phyloP scores from a whole-genome alignment of 92 coral and sea anemone genomes.

The Plumapathes pennacea region DNA sequence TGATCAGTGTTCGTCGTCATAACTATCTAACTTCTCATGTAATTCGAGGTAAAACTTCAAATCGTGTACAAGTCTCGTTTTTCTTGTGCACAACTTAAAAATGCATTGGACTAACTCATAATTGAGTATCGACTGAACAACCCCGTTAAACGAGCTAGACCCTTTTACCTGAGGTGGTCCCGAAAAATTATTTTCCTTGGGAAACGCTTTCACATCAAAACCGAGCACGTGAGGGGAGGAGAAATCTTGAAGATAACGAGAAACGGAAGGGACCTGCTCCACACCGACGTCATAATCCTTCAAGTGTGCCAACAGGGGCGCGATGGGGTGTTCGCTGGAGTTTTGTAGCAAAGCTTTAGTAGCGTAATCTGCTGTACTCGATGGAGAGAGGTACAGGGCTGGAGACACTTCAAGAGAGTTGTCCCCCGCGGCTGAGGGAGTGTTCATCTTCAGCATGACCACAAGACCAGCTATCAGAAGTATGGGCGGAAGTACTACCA shows the following conservation, averaged over 20 bases:
- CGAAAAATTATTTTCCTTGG: slow-evolving; percentile 20
- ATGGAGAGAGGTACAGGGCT: slow-evolving; percentile 57
- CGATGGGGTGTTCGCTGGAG: slow-evolving; percentile 49
- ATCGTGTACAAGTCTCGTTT: too few relatives aligned
- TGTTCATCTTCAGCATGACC: slow-evolving; percentile 19
- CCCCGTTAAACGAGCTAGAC: too few relatives aligned
- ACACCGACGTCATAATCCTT: slow-evolving; percentile 55
- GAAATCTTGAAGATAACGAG: slow-evolving; percentile 43
- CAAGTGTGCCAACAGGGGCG: slow-evolving; percentile 43
- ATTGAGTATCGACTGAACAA: too few relatives aligned
- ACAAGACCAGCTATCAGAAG: slow-evolving; percentile 64
- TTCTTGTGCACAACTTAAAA: too few relatives aligned
- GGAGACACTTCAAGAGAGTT: slow-evolving; percentile 52
- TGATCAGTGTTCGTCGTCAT: too few relatives aligned
- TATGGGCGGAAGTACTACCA: slow-evolving; percentile 68
- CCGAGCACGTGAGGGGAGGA: slow-evolving; percentile 36
- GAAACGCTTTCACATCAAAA: slow-evolving; percentile 63
- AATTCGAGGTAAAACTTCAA: too few relatives aligned
- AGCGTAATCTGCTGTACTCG: slow-evolving; percentile 62
- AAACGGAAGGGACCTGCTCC: slow-evolving; percentile 46
- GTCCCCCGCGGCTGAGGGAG: not conserved
- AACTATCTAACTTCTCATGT: too few relatives aligned
- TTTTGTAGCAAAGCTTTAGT: slow-evolving; percentile 62
- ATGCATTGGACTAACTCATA: too few relatives aligned
- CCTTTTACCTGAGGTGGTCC: too few relatives aligned